phyloP scores from a whole-genome alignment of 1,140 invertebrate species.

The Drosophila parabipectinata region DNA sequence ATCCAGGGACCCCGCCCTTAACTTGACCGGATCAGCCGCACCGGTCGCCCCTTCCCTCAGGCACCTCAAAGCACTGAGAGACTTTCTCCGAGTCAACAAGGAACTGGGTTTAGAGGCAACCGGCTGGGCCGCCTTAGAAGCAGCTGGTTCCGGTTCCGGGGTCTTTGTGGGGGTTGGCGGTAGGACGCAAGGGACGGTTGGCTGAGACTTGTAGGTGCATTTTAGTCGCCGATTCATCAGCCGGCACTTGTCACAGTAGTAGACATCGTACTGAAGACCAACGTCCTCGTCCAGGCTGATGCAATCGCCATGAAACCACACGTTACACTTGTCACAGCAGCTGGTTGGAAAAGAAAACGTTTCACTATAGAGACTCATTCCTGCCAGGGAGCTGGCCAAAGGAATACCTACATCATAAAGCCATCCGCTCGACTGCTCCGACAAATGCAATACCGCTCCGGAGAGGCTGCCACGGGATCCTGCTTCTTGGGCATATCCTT shows the following conservation, averaged over 20 bases:
- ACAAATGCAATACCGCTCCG: conserved; percentile 2
- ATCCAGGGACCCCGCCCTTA: too few species aligned
- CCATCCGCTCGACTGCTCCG: not conserved
- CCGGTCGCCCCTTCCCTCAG: not conserved
- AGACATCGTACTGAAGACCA: conserved; percentile 1
- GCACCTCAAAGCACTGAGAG: not conserved
- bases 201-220: not conserved
- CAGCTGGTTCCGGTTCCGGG: not conserved
- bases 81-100: not conserved
- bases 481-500: too few species aligned
- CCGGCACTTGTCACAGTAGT: not conserved
- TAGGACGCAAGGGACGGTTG: not conserved
- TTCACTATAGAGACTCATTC: not conserved
- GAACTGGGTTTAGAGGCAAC: not conserved
- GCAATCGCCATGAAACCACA: conserved; percentile 1
- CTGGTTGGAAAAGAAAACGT: not conserved
- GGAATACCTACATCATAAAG: conserved; percentile 23
- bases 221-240: not conserved
- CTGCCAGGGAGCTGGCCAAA: not conserved
- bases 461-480: not conserved
- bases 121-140: not conserved
- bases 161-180: not conserved
- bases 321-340: not conserved
- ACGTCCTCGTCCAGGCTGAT: not conserved
- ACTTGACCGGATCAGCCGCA: not conserved